A percentile compares a stretch with the other conserved stretches of the same genome.
These are phyloP conservation scores for Leucopsar rothschildi DNA, from an alignment of 2,113 vertebrate genomes.

Conservation along the genomic window DNA sequence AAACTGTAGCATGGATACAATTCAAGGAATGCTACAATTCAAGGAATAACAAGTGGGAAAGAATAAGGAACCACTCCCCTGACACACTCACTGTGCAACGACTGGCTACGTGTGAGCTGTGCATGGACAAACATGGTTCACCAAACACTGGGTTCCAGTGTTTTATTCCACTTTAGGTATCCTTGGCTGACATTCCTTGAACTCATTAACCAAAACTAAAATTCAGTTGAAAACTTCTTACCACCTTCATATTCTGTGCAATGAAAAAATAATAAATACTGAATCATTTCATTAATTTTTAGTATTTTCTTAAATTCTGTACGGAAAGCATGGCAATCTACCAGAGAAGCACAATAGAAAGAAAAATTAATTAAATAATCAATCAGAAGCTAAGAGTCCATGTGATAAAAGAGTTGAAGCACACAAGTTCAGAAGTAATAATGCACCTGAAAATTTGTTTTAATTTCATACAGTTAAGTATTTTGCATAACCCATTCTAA, in stretches of 20 bases:
- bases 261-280: neutral
- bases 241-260: neutral
- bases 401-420: neutral
- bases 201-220: neutral
- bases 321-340: neutral
- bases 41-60: neutral
- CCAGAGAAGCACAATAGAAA: neutral
- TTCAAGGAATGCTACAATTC: neutral
- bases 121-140: rapidly evolving
- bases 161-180: neutral
- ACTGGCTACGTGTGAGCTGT: rapidly evolving
- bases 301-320: neutral
- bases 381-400: neutral
- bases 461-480: neutral
- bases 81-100: neutral
- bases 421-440: neutral
- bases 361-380: neutral
- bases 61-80: neutral
- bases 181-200: neutral
- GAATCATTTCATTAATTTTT: neutral
- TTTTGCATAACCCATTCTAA: neutral
- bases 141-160: neutral
- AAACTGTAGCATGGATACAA: neutral
- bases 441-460: neutral
- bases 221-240: neutral